Conservation (phyloP, 2,888 invertebrate species). For the Adelognathus sp. region DNA sequence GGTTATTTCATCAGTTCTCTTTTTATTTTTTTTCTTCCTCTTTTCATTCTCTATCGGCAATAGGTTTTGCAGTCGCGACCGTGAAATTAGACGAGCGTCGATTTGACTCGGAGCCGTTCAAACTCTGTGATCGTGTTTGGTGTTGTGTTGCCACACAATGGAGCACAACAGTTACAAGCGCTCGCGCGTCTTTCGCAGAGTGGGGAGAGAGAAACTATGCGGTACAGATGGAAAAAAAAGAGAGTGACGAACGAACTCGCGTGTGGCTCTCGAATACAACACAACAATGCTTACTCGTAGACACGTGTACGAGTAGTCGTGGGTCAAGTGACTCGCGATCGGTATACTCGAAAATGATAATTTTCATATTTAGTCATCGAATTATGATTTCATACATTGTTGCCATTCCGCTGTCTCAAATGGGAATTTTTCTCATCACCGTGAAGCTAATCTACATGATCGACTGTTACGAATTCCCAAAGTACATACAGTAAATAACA, state of each 20-base stretch:
- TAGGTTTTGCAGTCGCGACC: slow-evolving; percentile 52
- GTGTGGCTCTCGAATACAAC: slow-evolving; percentile 12
- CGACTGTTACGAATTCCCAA: no score
- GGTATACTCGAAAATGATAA: background rate
- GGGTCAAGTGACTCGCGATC: background rate
- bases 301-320: background rate
- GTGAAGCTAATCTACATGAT: no score
- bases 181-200: background rate
- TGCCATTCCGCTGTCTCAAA: no score
- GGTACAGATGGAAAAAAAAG: slow-evolving; percentile 2
- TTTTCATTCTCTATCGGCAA: slow-evolving; percentile 48
- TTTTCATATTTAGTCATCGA: background rate
- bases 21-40: no score
- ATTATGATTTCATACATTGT: background rate
- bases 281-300: background rate
- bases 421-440: no score
- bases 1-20: slow-evolving; percentile 39
- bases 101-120: slow-evolving; percentile 14
- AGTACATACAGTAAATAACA: no score
- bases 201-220: background rate
- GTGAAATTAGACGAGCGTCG: slow-evolving; percentile 56
- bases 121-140: background rate
- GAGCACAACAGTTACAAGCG: background rate
- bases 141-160: background rate
- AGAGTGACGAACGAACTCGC: slow-evolving; percentile 18